Evolutionary conservation across 2,797 vertebrate genomes (phyloP).

Genomic region (Phalanger gymnotis): DNA sequence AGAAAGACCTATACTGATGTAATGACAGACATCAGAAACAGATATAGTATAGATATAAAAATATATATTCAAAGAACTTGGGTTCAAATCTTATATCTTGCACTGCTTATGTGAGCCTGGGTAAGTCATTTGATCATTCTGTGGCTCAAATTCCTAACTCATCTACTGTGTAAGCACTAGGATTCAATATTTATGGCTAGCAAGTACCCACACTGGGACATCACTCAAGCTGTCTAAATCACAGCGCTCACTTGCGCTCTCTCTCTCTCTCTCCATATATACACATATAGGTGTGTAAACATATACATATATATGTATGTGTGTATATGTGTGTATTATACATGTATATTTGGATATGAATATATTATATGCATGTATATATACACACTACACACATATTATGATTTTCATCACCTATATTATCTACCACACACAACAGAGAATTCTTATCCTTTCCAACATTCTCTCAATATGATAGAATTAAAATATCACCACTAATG

Average conservation of each 20-base stretch:
- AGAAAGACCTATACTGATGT: neutral
- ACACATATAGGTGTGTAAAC: too few species aligned
- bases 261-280: too few species aligned
- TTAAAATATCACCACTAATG: neutral
- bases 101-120: neutral
- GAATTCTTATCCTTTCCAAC: neutral
- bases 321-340: too few species aligned
- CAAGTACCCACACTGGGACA: neutral
- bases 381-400: neutral
- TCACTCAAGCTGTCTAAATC: neutral
- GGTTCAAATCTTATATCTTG: neutral
- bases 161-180: neutral
- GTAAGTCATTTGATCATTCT: neutral
- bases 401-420: neutral
- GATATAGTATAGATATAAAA: neutral
- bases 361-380: too few species aligned
- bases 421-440: neutral
- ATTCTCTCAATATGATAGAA: neutral
- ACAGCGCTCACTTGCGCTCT: too few species aligned
- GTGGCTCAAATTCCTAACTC: neutral
- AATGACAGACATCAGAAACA: neutral
- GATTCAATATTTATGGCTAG: neutral
- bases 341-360: too few species aligned
- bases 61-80: neutral
- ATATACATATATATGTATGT: too few species aligned